phyloP scores from a whole-genome alignment of 2,113 vertebrate genomes.

The Actenoides lindsayi region DNA sequence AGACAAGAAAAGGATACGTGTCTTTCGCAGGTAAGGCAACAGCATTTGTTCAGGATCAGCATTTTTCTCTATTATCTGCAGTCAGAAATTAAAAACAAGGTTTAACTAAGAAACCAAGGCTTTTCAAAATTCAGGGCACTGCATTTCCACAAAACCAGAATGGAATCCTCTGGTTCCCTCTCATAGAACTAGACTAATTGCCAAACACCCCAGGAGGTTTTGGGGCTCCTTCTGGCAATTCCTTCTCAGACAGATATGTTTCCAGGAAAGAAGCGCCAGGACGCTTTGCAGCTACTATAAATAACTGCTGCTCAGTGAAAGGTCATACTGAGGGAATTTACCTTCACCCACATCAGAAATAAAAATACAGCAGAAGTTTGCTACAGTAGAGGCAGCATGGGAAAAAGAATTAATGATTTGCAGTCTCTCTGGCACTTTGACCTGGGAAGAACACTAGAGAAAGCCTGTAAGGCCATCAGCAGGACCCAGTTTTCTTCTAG shows the following conservation, averaged over 20 bases:
- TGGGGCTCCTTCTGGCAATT: background rate
- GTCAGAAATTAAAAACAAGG: background rate
- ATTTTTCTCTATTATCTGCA: constrained; percentile 76
- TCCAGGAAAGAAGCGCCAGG: background rate
- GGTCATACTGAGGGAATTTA: background rate
- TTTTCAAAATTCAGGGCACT: background rate
- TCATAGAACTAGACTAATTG: background rate
- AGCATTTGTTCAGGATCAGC: constrained; percentile 82
- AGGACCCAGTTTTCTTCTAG: background rate
- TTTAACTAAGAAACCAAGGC: background rate
- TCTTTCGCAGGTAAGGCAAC: constrained; percentile 79
- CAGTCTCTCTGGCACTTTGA: background rate
- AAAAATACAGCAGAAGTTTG: background rate
- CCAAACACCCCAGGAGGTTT: background rate
- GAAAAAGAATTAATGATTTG: background rate
- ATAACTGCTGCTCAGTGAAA: background rate
- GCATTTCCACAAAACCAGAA: background rate
- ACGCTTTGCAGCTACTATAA: background rate
- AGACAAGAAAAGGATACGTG: constrained; percentile 76
- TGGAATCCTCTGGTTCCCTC: background rate
- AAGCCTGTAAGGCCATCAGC: background rate
- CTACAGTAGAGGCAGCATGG: background rate
- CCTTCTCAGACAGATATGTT: background rate
- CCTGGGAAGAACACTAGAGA: background rate
- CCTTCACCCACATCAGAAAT: background rate